Percentiles rank a stretch among this genome's conserved stretches.
Evolutionary conservation across 2,797 vertebrate species (phyloP).

Genomic region (Eupleurogrammus muticus): DNA sequence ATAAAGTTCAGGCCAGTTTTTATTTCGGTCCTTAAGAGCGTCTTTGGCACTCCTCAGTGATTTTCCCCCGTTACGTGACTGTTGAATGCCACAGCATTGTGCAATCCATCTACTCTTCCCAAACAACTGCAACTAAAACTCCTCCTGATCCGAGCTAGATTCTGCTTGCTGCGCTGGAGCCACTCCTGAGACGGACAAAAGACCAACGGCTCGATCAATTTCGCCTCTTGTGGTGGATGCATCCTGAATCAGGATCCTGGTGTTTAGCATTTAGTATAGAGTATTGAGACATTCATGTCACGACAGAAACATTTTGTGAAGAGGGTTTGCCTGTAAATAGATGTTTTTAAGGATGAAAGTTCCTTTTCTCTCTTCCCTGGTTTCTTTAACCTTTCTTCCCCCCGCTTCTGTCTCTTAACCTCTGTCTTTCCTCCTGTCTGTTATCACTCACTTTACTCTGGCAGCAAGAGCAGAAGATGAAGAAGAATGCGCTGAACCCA

Average conservation of each 20-base stretch:
- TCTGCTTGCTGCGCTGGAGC: slow-evolving; percentile 11
- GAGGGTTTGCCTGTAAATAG: neutral
- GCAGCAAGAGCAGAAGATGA: neutral
- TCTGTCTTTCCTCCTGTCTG: slow-evolving; percentile 12
- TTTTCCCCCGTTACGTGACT: neutral
- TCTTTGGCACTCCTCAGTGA: slow-evolving; percentile 1
- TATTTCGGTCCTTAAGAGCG: neutral
- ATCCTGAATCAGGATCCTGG: neutral
- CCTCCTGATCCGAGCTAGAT: neutral
- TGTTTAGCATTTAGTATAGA: slow-evolving; percentile 23
- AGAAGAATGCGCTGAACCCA: slow-evolving; percentile 20
- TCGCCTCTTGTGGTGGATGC: slow-evolving; percentile 15
- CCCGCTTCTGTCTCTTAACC: slow-evolving; percentile 31
- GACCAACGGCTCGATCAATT: slow-evolving; percentile 21
- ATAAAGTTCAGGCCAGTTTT: neutral
- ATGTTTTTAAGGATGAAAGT: slow-evolving; percentile 8
- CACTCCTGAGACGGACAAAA: slow-evolving; percentile 34
- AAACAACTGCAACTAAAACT: neutral
- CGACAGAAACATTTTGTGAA: slow-evolving; percentile 14
- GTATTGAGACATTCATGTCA: slow-evolving; percentile 2
- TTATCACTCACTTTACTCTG: neutral
- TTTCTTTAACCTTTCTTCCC: slow-evolving; percentile 25
- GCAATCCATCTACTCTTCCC: slow-evolving; percentile 8
- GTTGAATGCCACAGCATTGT: neutral
- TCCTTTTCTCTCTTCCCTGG: neutral